Conservation (phyloP, 2,113 vertebrate species). For the Nothocercus julius region DNA sequence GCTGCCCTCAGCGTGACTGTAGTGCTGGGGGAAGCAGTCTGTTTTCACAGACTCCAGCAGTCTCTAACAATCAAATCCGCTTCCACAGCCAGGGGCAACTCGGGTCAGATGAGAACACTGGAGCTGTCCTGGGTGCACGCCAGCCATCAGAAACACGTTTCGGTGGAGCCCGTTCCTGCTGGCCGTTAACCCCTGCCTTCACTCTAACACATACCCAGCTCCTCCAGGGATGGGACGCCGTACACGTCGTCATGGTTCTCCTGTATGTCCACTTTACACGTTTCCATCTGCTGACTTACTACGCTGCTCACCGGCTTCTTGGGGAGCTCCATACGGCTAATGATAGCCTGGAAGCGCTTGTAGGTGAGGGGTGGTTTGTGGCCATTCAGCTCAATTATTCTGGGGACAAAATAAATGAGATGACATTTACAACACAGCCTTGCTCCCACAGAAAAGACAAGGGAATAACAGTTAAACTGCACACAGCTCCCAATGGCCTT, state of each 20-base stretch:
- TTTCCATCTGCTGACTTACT: slow-evolving; percentile 89
- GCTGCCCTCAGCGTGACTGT: not conserved
- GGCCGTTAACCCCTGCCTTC: not conserved
- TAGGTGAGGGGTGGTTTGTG: slow-evolving; percentile 94
- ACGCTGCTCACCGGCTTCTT: slow-evolving; percentile 84
- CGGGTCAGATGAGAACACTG: not conserved
- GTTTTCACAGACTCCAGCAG: not conserved
- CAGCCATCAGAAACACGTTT: not conserved
- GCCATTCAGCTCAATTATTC: slow-evolving; percentile 94
- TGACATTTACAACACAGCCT: not conserved
- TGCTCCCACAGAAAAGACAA: not conserved
- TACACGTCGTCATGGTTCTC: slow-evolving; percentile 90
- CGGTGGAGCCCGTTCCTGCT: not conserved
- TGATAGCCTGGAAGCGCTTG: slow-evolving; percentile 95
- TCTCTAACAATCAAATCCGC: not conserved
- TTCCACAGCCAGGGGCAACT: not conserved
- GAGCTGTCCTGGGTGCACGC: not conserved
- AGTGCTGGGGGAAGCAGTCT: not conserved
- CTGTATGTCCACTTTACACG: slow-evolving; percentile 83
- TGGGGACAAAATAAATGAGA: slow-evolving; percentile 68
- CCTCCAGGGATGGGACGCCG: slow-evolving; percentile 92
- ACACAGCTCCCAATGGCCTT: not conserved
- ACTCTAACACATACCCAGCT: slow-evolving; percentile 83
- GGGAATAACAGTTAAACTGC: not conserved
- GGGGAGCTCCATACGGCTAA: slow-evolving; percentile 93